A percentile compares a stretch with the other conserved stretches of the same genome.
Conservation (phyloP, 2,113 vertebrate species). For the Natator depressus region DNA sequence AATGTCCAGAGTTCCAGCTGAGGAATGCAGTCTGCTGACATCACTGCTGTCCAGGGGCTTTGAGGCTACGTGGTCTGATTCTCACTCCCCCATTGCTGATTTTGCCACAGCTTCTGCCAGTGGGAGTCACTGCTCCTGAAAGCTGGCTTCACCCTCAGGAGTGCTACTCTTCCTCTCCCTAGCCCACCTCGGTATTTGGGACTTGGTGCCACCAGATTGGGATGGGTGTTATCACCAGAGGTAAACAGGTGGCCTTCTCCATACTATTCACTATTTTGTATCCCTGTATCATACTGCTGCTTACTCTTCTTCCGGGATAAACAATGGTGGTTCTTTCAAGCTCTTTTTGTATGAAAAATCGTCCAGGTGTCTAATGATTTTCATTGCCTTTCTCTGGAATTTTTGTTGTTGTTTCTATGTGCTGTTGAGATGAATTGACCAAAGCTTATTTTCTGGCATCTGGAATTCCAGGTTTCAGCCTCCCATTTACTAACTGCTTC, state of each 20-base stretch:
- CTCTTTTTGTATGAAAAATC: not conserved
- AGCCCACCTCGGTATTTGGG: not conserved
- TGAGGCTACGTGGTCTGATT: not conserved
- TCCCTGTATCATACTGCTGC: not conserved
- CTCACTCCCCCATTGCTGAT: not conserved
- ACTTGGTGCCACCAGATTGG: not conserved
- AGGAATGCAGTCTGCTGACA: not conserved
- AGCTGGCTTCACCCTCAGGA: not conserved
- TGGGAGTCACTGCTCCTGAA: not conserved
- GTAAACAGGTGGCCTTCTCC: not conserved
- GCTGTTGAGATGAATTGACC: not conserved
- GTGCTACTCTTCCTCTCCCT: not conserved
- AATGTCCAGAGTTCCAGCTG: not conserved
- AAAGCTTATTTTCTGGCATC: not conserved
- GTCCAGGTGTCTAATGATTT: not conserved
- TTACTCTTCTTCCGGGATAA: not conserved
- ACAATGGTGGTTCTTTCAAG: not conserved
- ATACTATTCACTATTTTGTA: not conserved
- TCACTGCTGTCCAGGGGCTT: not conserved
- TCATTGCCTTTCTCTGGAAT: not conserved
- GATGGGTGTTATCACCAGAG: not conserved
- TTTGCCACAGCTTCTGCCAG: not conserved
- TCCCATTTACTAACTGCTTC: constrained; percentile 88
- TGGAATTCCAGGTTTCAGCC: constrained; percentile 80
- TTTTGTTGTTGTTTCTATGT: not conserved